These are phyloP conservation scores for Dryobates pubescens DNA, from an alignment of 2,797 vertebrate genomes.

Conservation along the genomic window DNA sequence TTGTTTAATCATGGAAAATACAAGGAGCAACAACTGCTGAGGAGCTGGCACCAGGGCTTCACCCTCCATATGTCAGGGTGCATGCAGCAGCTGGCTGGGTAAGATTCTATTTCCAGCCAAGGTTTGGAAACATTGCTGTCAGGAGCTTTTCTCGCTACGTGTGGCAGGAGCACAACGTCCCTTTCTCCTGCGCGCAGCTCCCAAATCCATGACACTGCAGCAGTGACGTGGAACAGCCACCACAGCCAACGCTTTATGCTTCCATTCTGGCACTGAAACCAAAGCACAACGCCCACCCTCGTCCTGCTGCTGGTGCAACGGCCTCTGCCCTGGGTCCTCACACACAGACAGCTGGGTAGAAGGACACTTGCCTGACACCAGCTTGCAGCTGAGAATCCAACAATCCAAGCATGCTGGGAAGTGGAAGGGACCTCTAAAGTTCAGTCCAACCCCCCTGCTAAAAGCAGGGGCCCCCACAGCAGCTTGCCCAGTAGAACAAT, in stretches of 20 bases:
- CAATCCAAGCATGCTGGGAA: no score
- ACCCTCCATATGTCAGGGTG: not conserved
- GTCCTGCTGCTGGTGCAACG: not conserved
- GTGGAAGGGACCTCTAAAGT: no score
- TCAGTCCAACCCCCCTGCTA: no score
- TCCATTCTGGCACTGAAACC: not conserved
- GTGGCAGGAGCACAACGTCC: not conserved
- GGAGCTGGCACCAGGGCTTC: not conserved
- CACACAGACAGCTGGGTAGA: accelerated
- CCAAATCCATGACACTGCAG: not conserved
- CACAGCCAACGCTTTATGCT: not conserved
- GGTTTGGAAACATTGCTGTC: not conserved
- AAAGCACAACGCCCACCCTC: accelerated
- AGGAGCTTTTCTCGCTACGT: not conserved
- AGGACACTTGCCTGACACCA: not conserved
- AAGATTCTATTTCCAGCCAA: conserved; percentile 2
- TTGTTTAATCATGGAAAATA: not conserved
- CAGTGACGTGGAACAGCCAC: not conserved
- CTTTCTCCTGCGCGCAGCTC: not conserved
- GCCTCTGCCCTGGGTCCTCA: not conserved
- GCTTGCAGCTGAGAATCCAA: no score
- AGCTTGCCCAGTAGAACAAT: no score
- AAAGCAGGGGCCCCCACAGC: no score
- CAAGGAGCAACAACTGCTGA: not conserved
- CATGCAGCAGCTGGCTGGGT: not conserved